Evolutionary conservation across 2,797 vertebrate species (phyloP).

Genomic region (Peromyscus aztecus): DNA sequence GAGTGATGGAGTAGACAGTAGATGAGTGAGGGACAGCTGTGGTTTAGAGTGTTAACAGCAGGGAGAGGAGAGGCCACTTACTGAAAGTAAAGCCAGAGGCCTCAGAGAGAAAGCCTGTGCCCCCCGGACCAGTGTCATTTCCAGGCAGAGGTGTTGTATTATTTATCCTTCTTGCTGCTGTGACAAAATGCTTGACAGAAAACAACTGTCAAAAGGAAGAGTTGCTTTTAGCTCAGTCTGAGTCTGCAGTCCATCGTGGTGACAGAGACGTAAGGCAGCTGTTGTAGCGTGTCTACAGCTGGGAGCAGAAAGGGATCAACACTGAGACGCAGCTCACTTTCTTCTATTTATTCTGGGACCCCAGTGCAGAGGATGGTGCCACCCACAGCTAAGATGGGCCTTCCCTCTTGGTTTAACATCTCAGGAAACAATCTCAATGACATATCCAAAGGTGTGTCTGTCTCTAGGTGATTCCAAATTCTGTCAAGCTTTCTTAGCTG

Average conservation of each 20-base stretch:
- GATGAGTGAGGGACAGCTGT: neutral
- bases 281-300: neutral
- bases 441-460: neutral
- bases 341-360: neutral
- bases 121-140: neutral
- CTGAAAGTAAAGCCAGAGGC: neutral
- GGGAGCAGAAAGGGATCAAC: neutral
- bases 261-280: neutral
- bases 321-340: neutral
- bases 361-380: neutral
- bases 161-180: neutral
- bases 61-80: neutral
- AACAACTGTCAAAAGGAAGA: neutral
- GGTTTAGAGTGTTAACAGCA: neutral
- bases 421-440: neutral
- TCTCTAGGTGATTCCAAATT: neutral
- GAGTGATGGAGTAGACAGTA: neutral
- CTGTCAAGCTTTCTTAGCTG: neutral
- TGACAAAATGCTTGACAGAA: neutral
- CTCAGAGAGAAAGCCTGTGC: neutral
- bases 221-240: neutral
- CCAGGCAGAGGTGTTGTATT: neutral
- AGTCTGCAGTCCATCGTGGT: rapidly evolving
- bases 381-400: neutral
- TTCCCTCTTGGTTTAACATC: neutral